These are phyloP conservation scores for Rhinogobius similis DNA, from an alignment of 2,113 vertebrate genomes.

Conservation along the genomic window DNA sequence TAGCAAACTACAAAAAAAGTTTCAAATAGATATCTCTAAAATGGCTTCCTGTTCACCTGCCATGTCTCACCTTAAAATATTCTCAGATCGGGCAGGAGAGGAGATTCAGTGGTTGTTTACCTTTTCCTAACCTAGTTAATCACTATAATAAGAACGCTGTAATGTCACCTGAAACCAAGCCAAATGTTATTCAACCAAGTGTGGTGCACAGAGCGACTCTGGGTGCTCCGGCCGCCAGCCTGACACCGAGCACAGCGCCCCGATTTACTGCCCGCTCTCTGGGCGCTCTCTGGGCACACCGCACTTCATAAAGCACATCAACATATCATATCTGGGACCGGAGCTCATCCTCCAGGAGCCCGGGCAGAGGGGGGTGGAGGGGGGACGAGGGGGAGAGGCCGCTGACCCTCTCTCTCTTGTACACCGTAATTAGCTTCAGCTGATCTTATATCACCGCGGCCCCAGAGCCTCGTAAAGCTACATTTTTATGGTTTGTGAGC, in stretches of 20 bases:
- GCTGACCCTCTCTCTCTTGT: conserved; percentile 3
- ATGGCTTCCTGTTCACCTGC: no score
- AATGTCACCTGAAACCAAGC: no score
- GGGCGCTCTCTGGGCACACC: conserved; percentile 15
- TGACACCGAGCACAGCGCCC: conserved; percentile 21
- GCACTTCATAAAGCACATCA: conserved; percentile 52
- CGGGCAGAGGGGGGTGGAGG: neutral
- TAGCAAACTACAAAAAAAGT: no score
- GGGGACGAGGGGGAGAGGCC: neutral
- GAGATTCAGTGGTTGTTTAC: no score
- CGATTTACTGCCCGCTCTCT: conserved; percentile 45
- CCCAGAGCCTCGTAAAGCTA: neutral
- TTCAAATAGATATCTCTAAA: no score
- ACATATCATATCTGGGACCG: conserved; percentile 46
- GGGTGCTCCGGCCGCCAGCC: no score
- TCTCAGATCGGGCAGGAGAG: no score
- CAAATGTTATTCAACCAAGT: no score
- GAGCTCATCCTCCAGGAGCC: conserved; percentile 27
- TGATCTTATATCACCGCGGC: neutral
- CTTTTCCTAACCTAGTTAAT: no score
- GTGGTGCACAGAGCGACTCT: no score
- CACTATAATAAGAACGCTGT: no score
- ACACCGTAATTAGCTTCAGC: neutral
- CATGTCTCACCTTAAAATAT: no score
- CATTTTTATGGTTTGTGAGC: conserved; percentile 1